Base-by-base conservation (phyloP, 2,888 invertebrate species). In the Agriotes lineatus region DNA sequence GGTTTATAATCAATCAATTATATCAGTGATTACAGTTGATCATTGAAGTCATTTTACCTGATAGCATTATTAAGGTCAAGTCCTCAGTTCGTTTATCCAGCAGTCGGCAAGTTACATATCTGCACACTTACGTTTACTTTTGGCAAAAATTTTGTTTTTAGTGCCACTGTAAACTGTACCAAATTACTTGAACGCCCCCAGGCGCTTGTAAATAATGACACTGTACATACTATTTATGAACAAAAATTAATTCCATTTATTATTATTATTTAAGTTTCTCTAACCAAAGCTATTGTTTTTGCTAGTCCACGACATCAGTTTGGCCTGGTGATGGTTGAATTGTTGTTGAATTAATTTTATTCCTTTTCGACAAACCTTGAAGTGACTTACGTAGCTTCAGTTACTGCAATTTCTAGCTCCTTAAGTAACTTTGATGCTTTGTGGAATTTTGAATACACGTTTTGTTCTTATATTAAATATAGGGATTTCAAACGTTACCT, bases 101-200 rank as follows among this genome's bases (percentile, higher is more conserved):
- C 83, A 83, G 82, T 83, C 81, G 82, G 80, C 84, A 84, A 84
- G 83, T 83, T 82, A 79, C 82, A 81, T 83, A 84, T 83, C 84
- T 84, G 84, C 83, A 84, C 80, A 74, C 74, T 78, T 79, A 74
- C 72, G 78, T 80, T 79, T 78, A 76, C 73, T 75, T 78, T 75
- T 72, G 78, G 79, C 80, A 78, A 79, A 74, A 73, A 78, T 74
- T 75, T 75, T 72, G 76, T 76, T 76, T n/a, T 73, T 72, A 58
- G 70, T 74, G 80, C 81, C 82, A 78, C 81, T 83, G 84, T 84
- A 83, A 83, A 84, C 83, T 84, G 83, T 81, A 79, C 79, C 75
- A 72, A 74, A 70, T 73, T 66, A 74, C 66, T 71, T 67, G 12
- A 63, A 72, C 54, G 48, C 62, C 67, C 67, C 42, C 62, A 60